A percentile compares a stretch with the other conserved stretches of the same genome.
These are phyloP conservation scores for Desmodus rotundus DNA, from an alignment of 2,113 vertebrate genomes.

Conservation along the genomic window DNA sequence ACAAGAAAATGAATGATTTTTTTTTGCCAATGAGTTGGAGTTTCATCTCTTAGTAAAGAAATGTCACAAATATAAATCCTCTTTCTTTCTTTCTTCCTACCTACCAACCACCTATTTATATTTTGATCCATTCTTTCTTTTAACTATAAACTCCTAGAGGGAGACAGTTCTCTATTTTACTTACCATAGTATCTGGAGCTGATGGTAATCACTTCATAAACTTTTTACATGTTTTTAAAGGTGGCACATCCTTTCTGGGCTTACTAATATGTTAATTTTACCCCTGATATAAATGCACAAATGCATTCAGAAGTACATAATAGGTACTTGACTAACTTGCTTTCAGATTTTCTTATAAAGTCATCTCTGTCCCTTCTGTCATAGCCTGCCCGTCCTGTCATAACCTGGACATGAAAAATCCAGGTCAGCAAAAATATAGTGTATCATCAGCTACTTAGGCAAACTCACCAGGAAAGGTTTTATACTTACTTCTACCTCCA, in stretches of 20 bases:
- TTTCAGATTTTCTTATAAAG: not conserved
- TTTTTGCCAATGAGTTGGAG: not conserved
- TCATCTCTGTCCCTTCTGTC: not conserved
- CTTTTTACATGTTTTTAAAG: not conserved
- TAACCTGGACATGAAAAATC: not conserved
- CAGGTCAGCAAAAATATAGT: not conserved
- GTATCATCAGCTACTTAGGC: not conserved
- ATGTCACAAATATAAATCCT: not conserved
- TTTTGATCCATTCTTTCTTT: slow-evolving; percentile 32
- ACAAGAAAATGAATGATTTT: not conserved
- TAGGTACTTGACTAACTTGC: not conserved
- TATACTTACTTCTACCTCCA: not conserved
- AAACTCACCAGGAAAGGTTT: not conserved
- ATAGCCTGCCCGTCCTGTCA: not conserved
- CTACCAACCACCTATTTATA: not conserved
- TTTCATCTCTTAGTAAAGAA: slow-evolving; percentile 19
- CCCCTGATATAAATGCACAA: not conserved
- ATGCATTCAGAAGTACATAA: not conserved
- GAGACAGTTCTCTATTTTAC: not conserved
- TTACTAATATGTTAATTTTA: not conserved
- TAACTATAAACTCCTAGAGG: not conserved
- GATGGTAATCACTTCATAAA: not conserved
- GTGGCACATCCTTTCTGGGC: not conserved
- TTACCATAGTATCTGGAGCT: not conserved
- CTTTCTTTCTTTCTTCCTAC: not conserved